Evolutionary conservation across 2,888 invertebrate genomes (phyloP), one percentile per base, ranked within the genome.

Genomic region (Drosophila peninsularis): DNA sequence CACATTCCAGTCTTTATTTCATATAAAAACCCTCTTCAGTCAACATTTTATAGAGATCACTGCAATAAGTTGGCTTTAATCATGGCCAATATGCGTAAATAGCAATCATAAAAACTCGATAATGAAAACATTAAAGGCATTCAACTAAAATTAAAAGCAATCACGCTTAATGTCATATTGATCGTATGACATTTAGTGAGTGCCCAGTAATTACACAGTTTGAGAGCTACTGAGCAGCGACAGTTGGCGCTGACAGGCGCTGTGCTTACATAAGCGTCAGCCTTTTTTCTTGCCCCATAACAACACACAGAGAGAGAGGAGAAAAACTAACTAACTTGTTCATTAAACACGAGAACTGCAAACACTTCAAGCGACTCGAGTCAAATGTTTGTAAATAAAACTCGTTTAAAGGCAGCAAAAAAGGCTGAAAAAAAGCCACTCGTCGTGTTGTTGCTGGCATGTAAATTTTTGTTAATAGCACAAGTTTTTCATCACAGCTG

Each of bases 361-460:
- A 80, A 75, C 75, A 78, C 60, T 70, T 62, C 56, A 60, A 66
- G 52, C 55, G 57, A 58, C 61, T 54, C 63, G 67, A 73, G 53
- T 76, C 75, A 77, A 79, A 73, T 78, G 80, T 84, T 84, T 87
- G 79, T 85, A 88, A 84, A 88, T 80, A 85, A 87, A 84, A 85
- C 88, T 80, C 63, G 88, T 84, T 83, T 82, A 73, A 67, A 67
- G 69, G 42, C 52, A 72, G 72, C 56, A 64, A 53, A 41, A 55
- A 58, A 49, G 57, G 64, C 61, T 71, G 5, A 11, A 47, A 30
- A 30, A 32, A 13, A 6, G n/a, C n/a, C n/a, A 32, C 32, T 3
- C n/a, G 60, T 67, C 17, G 11, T 57, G 55, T 47, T 52, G 39
- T 53, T 75, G 66, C 36, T 66, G 55, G 54, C 78, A 82, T 86